Evolutionary conservation across 2,888 invertebrate genomes (phyloP).

Genomic region (Sphaerophoria taeniata): DNA sequence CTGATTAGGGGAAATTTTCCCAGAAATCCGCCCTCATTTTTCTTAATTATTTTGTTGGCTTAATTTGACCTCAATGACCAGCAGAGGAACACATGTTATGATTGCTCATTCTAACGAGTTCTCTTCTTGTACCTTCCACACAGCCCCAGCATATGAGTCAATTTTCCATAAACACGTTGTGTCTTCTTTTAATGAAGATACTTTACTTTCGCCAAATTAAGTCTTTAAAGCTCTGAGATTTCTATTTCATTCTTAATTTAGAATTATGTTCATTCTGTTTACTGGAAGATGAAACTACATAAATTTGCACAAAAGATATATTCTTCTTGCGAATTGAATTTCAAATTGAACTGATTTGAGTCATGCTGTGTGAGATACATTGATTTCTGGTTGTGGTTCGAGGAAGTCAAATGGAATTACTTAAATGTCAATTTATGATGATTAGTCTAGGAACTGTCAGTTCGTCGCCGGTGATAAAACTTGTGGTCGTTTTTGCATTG

Average conservation of each 20-base stretch:
- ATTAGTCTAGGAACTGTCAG: too few relatives aligned
- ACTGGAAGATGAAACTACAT: too few relatives aligned
- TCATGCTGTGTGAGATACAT: background rate
- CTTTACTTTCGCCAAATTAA: slow-evolving; percentile 1
- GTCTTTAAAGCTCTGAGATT: background rate
- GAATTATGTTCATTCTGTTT: background rate
- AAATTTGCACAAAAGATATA: slow-evolving; percentile 8
- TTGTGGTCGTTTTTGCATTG: background rate
- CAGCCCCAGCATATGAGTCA: background rate
- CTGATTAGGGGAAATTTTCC: background rate
- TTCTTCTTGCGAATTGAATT: background rate
- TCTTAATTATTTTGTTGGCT: slow-evolving; percentile 9
- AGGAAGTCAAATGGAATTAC: background rate
- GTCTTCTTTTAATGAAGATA: background rate
- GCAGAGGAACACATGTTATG: background rate
- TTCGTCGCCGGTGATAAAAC: background rate
- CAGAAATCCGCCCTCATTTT: background rate
- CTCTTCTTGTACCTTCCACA: background rate
- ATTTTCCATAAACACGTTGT: slow-evolving; percentile 1
- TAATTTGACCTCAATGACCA: slow-evolving; percentile 14
- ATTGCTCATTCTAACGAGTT: slow-evolving; percentile 1
- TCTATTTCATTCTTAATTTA: too few relatives aligned
- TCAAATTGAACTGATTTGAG: background rate
- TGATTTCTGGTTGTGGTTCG: background rate
- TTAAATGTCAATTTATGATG: background rate